Base-by-base conservation (phyloP, 2,113 vertebrate genomes). In the Scortum barcoo region DNA sequence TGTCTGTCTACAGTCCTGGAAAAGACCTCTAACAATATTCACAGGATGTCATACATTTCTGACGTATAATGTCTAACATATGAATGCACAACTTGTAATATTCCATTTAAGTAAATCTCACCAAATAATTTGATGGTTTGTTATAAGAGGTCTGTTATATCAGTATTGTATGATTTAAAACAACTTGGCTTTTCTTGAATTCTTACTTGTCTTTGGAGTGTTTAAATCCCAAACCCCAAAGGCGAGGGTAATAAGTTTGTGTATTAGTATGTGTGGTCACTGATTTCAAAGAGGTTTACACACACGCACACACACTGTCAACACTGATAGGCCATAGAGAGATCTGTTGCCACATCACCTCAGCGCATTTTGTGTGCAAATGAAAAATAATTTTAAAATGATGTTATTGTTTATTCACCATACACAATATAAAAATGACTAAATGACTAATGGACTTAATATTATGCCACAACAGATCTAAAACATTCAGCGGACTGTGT, bases 361-460 rank as follows among this genome's bases (percentile, higher is more conserved):
- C 65, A 60, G 28, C 2, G 0, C 51, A 60, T 40, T 81, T 53
- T 69, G 57, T 76, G 75, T 56, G 33, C 19, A 66, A 20, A 62
- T 54, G 50, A 62, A 63, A 61, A 68, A 51, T 26, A 56, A n/a
- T 66, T 22, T 40, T 22, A 36, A 50, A 19, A 79, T 22, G 50
- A 3, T 12, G n/a, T 20, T 48, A 76, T 71, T 76, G 51, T 78
- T 82, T 81, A 76, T 82, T 82, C 74, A 82, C 73, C 51, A 66
- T 4, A 20, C 30, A 61, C 38, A 76, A 57, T 67, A 79, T 36
- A 50, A 62, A 58, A 72, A 67, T 51, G 48, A 78, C 62, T 20
- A 54, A 53, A 80, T 80, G 67, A 77, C 46, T 74, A 72, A 86
- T 80, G 56, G 38, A 26, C 56, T 77, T 80, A 85, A 87, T 85